Percentiles rank a stretch among this genome's conserved stretches.
These are phyloP conservation scores for Rhopalosiphum maidis DNA, from an alignment of 1,140 invertebrate species.

Conservation along the genomic window DNA sequence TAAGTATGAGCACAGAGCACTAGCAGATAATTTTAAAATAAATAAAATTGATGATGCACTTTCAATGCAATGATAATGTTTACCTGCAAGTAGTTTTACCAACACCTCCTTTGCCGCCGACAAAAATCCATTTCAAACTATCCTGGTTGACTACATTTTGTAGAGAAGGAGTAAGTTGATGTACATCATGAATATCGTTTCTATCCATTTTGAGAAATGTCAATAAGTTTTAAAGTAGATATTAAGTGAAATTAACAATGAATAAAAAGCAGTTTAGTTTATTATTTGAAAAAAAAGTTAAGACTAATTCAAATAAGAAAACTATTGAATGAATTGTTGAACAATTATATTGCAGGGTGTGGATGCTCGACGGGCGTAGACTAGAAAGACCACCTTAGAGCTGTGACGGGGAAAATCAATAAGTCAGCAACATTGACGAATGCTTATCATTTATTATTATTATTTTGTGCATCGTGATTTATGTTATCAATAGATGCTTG, in stretches of 20 bases:
- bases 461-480: not conserved
- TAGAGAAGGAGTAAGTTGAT: constrained; percentile 77
- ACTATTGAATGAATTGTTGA: not conserved
- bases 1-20: not conserved
- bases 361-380: too few relatives aligned
- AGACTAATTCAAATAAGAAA: too few relatives aligned
- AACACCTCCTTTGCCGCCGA: constrained; percentile 96
- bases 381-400: too few relatives aligned
- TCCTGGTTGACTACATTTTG: constrained; percentile 91
- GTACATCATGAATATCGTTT: constrained; percentile 59
- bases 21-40: not conserved
- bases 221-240: not conserved
- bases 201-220: constrained; percentile 36
- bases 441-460: too few relatives aligned
- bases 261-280: not conserved
- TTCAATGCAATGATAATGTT: constrained; percentile 5
- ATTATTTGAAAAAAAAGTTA: not conserved
- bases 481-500: not conserved
- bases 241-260: not conserved
- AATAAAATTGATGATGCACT: not conserved
- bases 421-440: too few relatives aligned
- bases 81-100: constrained; percentile 99
- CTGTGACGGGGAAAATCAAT: too few relatives aligned
- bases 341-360: too few relatives aligned
- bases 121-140: constrained; percentile 95